These are phyloP conservation scores for Fulmarus glacialis DNA, from an alignment of 2,113 vertebrate species.

Conservation along the genomic window DNA sequence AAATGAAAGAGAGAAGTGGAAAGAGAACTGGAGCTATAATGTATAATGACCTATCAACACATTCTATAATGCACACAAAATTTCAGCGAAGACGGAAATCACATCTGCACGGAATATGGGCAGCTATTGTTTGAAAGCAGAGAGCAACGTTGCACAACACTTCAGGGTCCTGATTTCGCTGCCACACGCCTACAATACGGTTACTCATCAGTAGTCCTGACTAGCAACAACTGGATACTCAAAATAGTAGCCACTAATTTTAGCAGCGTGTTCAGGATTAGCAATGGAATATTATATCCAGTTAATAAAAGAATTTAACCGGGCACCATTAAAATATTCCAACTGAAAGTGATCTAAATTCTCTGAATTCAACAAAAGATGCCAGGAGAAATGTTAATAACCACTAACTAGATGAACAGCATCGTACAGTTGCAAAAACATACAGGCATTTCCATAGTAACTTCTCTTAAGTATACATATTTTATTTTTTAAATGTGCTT, in stretches of 20 bases:
- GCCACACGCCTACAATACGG: neutral
- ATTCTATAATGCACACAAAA: neutral
- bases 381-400: neutral
- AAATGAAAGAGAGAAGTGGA: neutral
- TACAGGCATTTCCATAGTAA: neutral
- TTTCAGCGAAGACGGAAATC: neutral
- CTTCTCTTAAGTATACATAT: neutral
- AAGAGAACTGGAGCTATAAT: neutral
- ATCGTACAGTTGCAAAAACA: neutral
- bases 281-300: neutral
- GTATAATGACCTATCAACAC: constrained; percentile 23
- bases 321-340: neutral
- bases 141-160: neutral
- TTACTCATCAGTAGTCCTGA: neutral
- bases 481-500: neutral
- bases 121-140: neutral
- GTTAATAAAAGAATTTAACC: neutral
- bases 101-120: neutral
- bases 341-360: neutral
- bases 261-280: neutral
- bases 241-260: constrained; percentile 4
- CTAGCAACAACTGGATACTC: neutral
- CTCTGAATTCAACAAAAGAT: neutral
- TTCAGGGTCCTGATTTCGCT: accelerated
- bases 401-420: neutral